Conservation (phyloP, 2,888 invertebrate species). For the Proisotoma minuta region DNA sequence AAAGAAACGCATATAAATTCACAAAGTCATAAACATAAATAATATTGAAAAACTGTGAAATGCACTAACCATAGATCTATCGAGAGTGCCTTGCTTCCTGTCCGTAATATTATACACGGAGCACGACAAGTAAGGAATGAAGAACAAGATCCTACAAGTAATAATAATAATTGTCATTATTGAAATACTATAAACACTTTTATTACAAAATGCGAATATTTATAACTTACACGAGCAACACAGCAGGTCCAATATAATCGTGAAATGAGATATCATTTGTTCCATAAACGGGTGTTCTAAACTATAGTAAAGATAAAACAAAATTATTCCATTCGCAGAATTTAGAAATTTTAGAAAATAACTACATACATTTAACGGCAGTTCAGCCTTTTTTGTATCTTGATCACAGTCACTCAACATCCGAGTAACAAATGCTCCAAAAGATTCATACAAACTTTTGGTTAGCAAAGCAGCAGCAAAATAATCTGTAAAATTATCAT, state of each 20-base stretch:
- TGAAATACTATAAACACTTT: background rate
- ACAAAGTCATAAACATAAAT: background rate
- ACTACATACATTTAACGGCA: background rate
- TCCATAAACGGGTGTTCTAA: slow-evolving; percentile 20
- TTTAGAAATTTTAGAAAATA: background rate
- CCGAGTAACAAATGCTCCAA: background rate
- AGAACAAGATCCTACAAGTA: slow-evolving; percentile 23
- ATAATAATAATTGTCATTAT: no score
- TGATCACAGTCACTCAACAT: background rate
- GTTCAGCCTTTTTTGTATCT: slow-evolving; percentile 1
- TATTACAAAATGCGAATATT: background rate
- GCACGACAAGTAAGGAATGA: slow-evolving; percentile 27
- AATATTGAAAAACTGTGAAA: background rate
- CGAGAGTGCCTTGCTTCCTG: slow-evolving; percentile 32
- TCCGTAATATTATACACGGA: slow-evolving; percentile 24
- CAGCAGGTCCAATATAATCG: slow-evolving; percentile 31
- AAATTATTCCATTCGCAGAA: no score
- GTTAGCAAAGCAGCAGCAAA: slow-evolving; percentile 8
- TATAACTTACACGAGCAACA: slow-evolving; percentile 25
- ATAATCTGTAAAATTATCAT: slow-evolving; percentile 8
- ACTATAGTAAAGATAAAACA: background rate
- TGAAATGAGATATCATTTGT: slow-evolving; percentile 18
- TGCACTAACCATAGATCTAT: slow-evolving; percentile 8
- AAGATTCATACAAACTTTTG: slow-evolving; percentile 7
- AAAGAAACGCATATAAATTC: background rate